Evolutionary conservation across 64 coral and sea anemone species (phyloP), one percentile per base, ranked within the genome.

Genomic region (Cladopsammia gracilis): DNA sequence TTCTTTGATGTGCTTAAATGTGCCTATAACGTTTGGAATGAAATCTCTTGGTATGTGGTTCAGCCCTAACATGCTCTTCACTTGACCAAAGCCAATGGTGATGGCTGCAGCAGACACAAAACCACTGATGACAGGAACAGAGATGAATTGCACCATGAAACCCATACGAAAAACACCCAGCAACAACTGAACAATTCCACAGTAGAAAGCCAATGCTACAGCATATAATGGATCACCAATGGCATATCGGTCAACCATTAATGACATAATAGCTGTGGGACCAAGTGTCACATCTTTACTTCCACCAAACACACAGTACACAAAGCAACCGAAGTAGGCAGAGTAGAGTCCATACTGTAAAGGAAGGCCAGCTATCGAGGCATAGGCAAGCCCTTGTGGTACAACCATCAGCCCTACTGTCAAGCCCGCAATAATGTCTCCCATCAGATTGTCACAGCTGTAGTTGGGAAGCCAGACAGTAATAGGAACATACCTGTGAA

Each of bases 361-460:
- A 47, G 88, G 90, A 58, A 99, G 69, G 24, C 73, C 85, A 19
- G 98, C 98, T 71, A 99, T 99, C 2, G 59, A 73, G 15, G 98
- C 98, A 92, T 99, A 99, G 6, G 98, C 98, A 71, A 99, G 71
- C 0, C 82, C 94, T 64, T 99, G 98, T 11, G 98, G 98, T 61
- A 99, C 96, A 0, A 99, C 94, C 98, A 99, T 99, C 11, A 99
- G 77, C 0, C 98, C 98, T 2, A 99, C 98, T 4, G 98, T 99
- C 20, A 96, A 18, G 19, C 98, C 98, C 34, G 94, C 98, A 61
- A 99, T 96, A 45, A 94, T 83, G 64, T 99, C 98, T 47, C 91
- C 76, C 51, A 96, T 91, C 4, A 99, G 72, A 45, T 88, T 99
- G 10, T 86, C 16, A 12, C 80, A 42, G 52, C 52, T 83, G 78